Evolutionary conservation across 2,113 vertebrate genomes (phyloP), one percentile per base, ranked within the genome.

Genomic region (Caloenas nicobarica): DNA sequence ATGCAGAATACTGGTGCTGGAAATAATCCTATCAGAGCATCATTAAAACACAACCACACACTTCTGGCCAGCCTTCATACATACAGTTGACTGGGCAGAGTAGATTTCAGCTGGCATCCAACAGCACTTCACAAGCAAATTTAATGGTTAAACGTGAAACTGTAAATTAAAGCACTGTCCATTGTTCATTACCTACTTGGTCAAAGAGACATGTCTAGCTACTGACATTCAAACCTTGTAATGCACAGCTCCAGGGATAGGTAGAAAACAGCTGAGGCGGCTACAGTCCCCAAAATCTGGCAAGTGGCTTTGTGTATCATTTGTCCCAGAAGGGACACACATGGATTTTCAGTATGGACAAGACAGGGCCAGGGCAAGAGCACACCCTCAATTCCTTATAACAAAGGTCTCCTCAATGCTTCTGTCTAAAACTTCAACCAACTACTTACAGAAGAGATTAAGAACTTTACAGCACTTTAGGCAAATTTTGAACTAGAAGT

Each of bases 301-400:
- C 0, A 0, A 8, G 16, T 13, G 16, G 24, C 15, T 88, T 77
- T 40, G 14, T 31, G 31, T 13, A 10, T 26, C 54, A 28, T 54
- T 65, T 80, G 40, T 42, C 25, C 50, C 58, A 57, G 54, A 38
- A 86, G 53, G 9, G 68, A 64, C 23, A 69, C 19, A 44, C 5
- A 1, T 31, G 13, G 2, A 70, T 64, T 93, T 96, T 46, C 54
- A 70, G 22, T 23, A 81, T 0, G 2, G 51, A 54, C 31, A 88
- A 44, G 36, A 21, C 4, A 61, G 48, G 31, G 15, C 48, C 16
- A 83, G 13, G 42, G n/a, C 40, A 93, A 58, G 13, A 82, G 46
- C 4, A 46, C 15, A 46, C 2, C 2, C 34, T 14, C 34, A 60
- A 5, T 28, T 50, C 56, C 29, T 71, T 48, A n/a, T 14, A 57